These are phyloP conservation scores for Pongo pygmaeus DNA, from an alignment of 2,113 vertebrate species.

Conservation along the genomic window DNA sequence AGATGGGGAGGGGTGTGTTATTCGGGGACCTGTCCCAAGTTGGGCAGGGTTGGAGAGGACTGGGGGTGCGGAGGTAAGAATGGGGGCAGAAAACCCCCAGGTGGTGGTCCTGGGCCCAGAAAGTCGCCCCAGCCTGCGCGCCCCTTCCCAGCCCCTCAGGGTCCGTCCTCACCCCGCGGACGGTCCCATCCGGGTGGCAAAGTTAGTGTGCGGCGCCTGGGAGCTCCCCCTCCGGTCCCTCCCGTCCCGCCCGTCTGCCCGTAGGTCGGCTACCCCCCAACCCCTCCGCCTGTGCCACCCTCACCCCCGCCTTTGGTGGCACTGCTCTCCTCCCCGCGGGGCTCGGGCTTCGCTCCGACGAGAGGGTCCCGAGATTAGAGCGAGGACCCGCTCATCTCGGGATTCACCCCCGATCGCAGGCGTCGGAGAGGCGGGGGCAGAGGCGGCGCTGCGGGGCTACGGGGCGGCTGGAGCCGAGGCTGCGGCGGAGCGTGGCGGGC, in stretches of 20 bases:
- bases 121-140: neutral
- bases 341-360: neutral
- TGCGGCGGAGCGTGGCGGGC: neutral
- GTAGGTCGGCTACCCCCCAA: neutral
- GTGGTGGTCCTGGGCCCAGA: neutral
- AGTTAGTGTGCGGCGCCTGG: neutral
- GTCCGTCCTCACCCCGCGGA: neutral
- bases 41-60: neutral
- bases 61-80: neutral
- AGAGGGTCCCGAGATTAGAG: neutral
- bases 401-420: neutral
- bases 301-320: neutral
- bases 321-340: rapidly evolving
- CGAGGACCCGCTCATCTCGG: neutral
- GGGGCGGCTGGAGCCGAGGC: neutral
- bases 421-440: neutral
- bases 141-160: neutral
- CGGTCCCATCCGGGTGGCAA: neutral
- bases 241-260: neutral
- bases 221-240: neutral
- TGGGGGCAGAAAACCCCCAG: neutral
- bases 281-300: neutral
- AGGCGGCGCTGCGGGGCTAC: neutral
- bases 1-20: neutral
- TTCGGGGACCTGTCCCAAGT: neutral